Conservation (phyloP, 2,113 vertebrate species). For the Periophthalmus modestus region DNA sequence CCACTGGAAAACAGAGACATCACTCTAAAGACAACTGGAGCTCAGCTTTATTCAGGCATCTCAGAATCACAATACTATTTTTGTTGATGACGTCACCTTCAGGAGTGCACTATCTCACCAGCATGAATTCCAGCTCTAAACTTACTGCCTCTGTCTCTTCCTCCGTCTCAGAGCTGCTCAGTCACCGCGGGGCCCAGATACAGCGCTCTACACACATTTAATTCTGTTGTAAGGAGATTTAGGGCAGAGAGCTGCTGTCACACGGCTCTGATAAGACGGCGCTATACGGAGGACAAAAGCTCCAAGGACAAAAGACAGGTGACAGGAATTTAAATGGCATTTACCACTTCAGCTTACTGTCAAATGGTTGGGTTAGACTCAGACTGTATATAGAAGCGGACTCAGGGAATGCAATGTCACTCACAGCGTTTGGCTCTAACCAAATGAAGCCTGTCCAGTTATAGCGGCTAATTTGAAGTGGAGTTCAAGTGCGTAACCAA, state of each 20-base stretch:
- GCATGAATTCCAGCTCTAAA: background rate
- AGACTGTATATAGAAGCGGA: background rate
- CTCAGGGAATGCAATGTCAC: no score
- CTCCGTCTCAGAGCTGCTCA: background rate
- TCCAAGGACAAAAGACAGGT: background rate
- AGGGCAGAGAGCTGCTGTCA: background rate
- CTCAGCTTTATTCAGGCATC: no score
- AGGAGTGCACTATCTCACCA: background rate
- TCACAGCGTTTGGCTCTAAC: no score
- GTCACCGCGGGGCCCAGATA: background rate
- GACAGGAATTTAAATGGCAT: conserved; percentile 1
- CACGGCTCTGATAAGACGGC: background rate
- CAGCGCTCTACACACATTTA: background rate
- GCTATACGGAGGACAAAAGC: background rate
- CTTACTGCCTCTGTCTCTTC: background rate
- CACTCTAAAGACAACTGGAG: background rate
- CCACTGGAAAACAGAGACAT: no score
- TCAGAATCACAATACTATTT: background rate
- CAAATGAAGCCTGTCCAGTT: no score
- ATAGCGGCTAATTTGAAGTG: no score
- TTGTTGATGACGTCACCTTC: background rate
- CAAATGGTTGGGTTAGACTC: background rate
- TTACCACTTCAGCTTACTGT: background rate
- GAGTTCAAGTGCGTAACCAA: no score
- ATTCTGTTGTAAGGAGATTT: conserved; percentile 3